A percentile compares a stretch with the other conserved stretches of the same genome.
These are phyloP conservation scores for Antheraea mylitta DNA, from an alignment of 1,140 invertebrate genomes.

Conservation along the genomic window DNA sequence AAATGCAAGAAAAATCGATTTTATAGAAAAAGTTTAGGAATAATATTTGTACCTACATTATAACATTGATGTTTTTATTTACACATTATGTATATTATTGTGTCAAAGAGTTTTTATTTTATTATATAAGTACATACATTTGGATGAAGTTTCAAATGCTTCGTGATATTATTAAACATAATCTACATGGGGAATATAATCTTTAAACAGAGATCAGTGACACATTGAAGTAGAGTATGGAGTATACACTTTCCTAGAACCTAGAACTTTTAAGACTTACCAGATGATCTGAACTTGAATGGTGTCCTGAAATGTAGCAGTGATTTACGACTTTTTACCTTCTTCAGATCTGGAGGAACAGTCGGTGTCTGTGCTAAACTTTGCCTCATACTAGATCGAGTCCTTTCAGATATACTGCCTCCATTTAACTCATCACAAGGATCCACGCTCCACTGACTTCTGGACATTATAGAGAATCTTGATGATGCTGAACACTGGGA, in stretches of 20 bases:
- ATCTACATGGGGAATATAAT: neutral
- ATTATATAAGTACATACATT: neutral
- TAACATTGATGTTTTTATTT: neutral
- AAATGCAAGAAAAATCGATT: neutral
- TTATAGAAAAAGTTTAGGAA: neutral
- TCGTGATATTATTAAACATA: neutral
- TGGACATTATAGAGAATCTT: conserved; percentile 37
- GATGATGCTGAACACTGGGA: conserved; percentile 55
- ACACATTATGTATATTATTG: neutral
- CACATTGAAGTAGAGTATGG: neutral
- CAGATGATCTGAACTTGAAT: conserved; percentile 69
- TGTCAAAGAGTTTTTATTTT: neutral
- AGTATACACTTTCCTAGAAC: conserved; percentile 7
- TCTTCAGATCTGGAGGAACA: conserved; percentile 51
- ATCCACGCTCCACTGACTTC: conserved; percentile 50
- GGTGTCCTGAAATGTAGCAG: conserved; percentile 74
- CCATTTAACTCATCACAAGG: conserved; percentile 36
- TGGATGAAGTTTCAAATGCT: neutral
- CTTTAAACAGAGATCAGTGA: neutral
- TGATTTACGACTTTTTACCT: conserved; percentile 63
- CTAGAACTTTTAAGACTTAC: conserved; percentile 44
- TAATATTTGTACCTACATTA: too few relatives aligned
- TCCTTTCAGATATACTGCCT: conserved; percentile 35
- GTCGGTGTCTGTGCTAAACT: conserved; percentile 39
- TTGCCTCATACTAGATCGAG: conserved; percentile 38